A percentile compares a stretch with the other conserved stretches of the same genome.
Conservation (phyloP, 2,797 vertebrate genomes). For the Bovichtus variegatus region DNA sequence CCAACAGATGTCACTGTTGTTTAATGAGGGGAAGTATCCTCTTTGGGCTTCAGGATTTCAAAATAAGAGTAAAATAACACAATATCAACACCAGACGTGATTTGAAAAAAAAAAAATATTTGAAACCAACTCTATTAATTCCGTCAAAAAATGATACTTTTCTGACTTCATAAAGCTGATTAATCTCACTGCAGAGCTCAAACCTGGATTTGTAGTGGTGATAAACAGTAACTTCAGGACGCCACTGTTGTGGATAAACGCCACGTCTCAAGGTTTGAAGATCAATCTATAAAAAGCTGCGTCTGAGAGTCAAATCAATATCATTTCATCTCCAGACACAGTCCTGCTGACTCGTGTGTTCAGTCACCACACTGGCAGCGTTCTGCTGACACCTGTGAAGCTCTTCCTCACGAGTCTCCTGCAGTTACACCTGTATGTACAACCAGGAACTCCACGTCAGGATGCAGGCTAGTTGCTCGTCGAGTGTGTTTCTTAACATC, state of each 20-base stretch:
- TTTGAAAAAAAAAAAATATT: conserved; percentile 8
- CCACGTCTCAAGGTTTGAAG: conserved; percentile 18
- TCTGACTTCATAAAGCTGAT: background rate
- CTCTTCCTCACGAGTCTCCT: conserved; percentile 6
- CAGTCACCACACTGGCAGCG: background rate
- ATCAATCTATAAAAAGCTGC: conserved; percentile 46
- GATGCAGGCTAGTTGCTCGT: conserved; percentile 13
- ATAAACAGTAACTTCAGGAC: conserved; percentile 5
- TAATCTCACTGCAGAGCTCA: background rate
- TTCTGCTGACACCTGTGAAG: conserved; percentile 25
- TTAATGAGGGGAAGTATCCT: conserved; percentile 17
- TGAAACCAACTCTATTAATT: background rate
- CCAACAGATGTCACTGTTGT: conserved; percentile 77
- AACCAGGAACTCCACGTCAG: background rate
- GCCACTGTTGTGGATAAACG: conserved; percentile 16
- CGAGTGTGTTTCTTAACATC: conserved; percentile 27
- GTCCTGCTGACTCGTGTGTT: conserved; percentile 32
- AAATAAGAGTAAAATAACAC: conserved; percentile 7
- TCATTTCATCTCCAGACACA: conserved; percentile 42
- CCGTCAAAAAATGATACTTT: background rate
- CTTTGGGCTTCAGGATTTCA: background rate
- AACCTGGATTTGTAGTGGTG: background rate
- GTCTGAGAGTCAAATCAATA: conserved; percentile 49
- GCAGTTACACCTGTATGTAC: conserved; percentile 9
- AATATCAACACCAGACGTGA: background rate